phyloP scores from a whole-genome alignment of 2,797 vertebrate genomes.

The Acanthopagrus latus region DNA sequence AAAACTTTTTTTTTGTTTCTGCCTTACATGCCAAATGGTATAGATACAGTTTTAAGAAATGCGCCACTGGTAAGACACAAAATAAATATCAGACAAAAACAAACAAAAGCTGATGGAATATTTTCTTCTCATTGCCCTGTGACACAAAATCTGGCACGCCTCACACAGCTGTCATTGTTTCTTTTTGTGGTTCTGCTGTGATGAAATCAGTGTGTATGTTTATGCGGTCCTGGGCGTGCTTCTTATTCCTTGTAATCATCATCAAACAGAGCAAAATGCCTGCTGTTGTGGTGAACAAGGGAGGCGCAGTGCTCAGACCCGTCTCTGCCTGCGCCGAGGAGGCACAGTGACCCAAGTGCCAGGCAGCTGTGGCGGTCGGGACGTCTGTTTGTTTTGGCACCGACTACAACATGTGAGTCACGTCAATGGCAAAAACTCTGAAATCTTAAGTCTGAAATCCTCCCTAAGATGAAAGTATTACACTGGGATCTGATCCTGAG shows the following conservation, averaged over 20 bases:
- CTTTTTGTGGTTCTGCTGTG: conserved; percentile 2
- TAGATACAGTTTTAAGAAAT: conserved; percentile 17
- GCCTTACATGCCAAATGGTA: conserved; percentile 19
- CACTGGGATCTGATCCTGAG: background rate
- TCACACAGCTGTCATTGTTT: conserved; percentile 3
- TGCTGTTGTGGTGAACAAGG: conserved; percentile 64
- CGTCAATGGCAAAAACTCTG: background rate
- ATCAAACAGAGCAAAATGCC: conserved; percentile 40
- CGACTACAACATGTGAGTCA: conserved; percentile 18
- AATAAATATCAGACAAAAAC: conserved; percentile 46
- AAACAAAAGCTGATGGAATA: background rate
- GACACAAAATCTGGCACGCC: background rate
- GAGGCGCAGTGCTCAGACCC: conserved; percentile 51
- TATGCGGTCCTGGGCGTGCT: conserved; percentile 2
- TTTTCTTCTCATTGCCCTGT: background rate
- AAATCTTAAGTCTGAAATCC: conserved; percentile 21
- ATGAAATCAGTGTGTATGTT: conserved; percentile 40
- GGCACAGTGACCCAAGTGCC: conserved; percentile 36
- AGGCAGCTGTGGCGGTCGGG: conserved; percentile 49
- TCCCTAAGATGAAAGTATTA: background rate
- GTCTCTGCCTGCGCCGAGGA: conserved; percentile 51
- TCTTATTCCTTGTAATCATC: conserved; percentile 38
- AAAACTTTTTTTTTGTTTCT: background rate
- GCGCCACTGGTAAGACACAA: conserved; percentile 11
- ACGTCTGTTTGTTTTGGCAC: conserved; percentile 46